These are phyloP conservation scores for Pituophis catenifer DNA, from an alignment of 2,113 vertebrate species.

Conservation along the genomic window DNA sequence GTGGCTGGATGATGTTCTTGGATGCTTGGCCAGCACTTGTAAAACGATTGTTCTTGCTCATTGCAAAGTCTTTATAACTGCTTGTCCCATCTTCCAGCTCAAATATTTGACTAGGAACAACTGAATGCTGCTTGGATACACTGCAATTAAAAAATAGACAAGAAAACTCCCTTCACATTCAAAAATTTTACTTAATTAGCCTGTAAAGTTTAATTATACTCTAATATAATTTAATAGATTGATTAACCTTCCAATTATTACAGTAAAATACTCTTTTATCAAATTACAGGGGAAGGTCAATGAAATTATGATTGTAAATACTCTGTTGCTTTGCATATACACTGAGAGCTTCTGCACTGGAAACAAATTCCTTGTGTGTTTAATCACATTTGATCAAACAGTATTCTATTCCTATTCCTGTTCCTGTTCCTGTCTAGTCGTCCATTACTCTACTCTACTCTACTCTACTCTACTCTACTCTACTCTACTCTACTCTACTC, in stretches of 20 bases:
- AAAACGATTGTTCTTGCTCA: slow-evolving; percentile 97
- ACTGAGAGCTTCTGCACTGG: not conserved
- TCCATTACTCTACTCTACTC: not conserved
- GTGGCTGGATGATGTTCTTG: slow-evolving; percentile 97
- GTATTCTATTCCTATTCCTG: not conserved
- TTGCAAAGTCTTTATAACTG: slow-evolving; percentile 96
- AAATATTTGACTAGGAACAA: slow-evolving; percentile 96
- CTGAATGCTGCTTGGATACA: slow-evolving; percentile 92
- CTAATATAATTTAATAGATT: not conserved
- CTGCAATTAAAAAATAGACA: slow-evolving; percentile 63
- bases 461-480: too few species aligned
- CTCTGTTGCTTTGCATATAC: not conserved
- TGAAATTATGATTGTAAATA: not conserved
- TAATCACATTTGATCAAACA: not conserved
- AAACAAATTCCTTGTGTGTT: not conserved
- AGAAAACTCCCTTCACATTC: not conserved
- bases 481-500: too few species aligned
- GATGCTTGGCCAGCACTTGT: slow-evolving; percentile 94
- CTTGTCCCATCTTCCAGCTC: slow-evolving; percentile 90
- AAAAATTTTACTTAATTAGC: not conserved
- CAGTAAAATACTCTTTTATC: not conserved
- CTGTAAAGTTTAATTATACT: not conserved
- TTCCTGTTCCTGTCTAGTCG: not conserved
- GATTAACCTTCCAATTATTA: slow-evolving; percentile 1
- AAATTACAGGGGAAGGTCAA: not conserved